Base-by-base conservation (phyloP, 92 coral and sea anemone genomes). In the Montipora capitata region DNA sequence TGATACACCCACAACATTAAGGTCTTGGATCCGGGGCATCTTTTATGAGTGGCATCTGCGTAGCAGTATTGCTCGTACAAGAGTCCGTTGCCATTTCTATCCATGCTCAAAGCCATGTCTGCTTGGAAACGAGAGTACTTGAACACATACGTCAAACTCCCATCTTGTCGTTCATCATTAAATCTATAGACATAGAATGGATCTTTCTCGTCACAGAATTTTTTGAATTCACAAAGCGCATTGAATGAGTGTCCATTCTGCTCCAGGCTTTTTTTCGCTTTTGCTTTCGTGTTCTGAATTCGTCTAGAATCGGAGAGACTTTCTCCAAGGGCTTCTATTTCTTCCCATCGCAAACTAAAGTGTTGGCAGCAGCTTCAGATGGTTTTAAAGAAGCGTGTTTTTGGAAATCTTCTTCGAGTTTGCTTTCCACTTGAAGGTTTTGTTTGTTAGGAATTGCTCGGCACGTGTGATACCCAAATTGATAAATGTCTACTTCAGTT, bases 391-490 rank as follows among this genome's bases (percentile, higher is more conserved):
- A 81, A 12, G 92, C 11, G 41, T 88, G 59, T n/a, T 42, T 81
- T 39, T 63, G n/a, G 62, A 82, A 88, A 48, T 43, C 77, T 81
- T 62, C 88, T 73, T 73, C 65, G 2, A 82, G 83, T 59, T 82
- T 41, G 75, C 40, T 5, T 43, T 88, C 92, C 11, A 74, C 41
- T 5, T 13, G 35, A 68, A 56, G 9, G 42, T 80, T 81, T 41
- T 78, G 76, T 57, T 77, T 74, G 35, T 76, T 80, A 4, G 92
- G 88, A 54, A 74, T 44, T 58, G 88, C 83, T n/a, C 40, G 12
- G 57, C 92, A 93, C 2, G 88, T 80, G 65, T 90, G 96, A 40
- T 10, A 11, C 35, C 96, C 96, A 56, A 18, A 42, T 38, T 93
- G 96, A 75, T 63, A 93, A 40, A 93, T 86, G 75, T 27, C 82